Conservation (phyloP, 1,140 invertebrate genomes). For the Sarcophaga peregrina region DNA sequence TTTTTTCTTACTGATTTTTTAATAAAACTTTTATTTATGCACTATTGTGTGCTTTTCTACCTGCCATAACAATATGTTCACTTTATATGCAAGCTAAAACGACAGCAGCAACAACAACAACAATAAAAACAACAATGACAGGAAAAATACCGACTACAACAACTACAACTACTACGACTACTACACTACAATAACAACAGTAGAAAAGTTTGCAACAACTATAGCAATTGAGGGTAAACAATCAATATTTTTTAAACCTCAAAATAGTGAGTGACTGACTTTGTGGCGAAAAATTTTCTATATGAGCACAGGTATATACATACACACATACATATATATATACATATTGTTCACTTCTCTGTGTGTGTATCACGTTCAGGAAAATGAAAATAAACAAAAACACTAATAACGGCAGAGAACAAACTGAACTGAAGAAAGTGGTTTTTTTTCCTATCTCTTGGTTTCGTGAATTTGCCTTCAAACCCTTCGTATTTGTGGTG, state of each 20-base stretch:
- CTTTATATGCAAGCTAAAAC: conserved; percentile 6
- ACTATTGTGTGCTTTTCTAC: background rate
- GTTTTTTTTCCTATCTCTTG: too few species aligned
- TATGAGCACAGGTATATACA: background rate
- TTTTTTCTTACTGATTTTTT: too few species aligned
- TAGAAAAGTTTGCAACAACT: too few species aligned
- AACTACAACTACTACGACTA: background rate
- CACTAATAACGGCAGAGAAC: too few species aligned
- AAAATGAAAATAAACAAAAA: too few species aligned
- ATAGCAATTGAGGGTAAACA: conserved; percentile 19
- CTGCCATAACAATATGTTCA: conserved; percentile 18
- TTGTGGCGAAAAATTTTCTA: background rate
- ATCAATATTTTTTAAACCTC: conserved; percentile 23
- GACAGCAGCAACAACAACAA: background rate
- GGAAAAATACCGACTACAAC: background rate
- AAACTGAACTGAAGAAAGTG: too few species aligned
- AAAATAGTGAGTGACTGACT: conserved; percentile 21
- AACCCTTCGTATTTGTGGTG: too few species aligned
- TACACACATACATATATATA: too few species aligned
- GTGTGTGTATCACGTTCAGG: background rate
- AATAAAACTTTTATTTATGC: background rate
- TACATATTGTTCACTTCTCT: background rate
- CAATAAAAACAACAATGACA: background rate
- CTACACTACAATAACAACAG: background rate
- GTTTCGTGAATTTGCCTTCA: too few species aligned